Percentiles rank a stretch among this genome's conserved stretches.
These are phyloP conservation scores for Carterocephalus palaemon DNA, from an alignment of 2,888 invertebrate species.

Conservation along the genomic window DNA sequence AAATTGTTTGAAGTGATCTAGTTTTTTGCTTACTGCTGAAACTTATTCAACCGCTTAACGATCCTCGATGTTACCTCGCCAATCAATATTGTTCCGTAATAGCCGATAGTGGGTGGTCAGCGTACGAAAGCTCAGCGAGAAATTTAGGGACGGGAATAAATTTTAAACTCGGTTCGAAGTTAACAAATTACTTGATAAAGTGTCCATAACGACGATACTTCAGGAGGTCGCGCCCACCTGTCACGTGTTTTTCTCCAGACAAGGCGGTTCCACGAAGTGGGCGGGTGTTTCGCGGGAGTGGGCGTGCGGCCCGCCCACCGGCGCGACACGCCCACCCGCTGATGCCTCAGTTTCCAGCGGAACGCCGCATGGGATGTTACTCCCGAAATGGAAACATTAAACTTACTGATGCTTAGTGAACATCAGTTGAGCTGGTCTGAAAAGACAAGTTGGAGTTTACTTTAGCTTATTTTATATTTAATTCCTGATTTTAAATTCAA, in stretches of 20 bases:
- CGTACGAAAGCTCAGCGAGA: constrained; percentile 15
- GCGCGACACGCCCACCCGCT: constrained; percentile 61
- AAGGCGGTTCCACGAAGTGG: constrained; percentile 51
- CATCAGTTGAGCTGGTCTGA: constrained; percentile 15
- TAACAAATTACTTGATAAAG: constrained; percentile 77
- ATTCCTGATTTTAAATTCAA: too few species aligned
- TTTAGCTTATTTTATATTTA: too few species aligned
- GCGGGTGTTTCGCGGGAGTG: constrained; percentile 43
- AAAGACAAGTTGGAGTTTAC: too few species aligned
- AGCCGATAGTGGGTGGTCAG: constrained; percentile 19
- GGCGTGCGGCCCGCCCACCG: constrained; percentile 53
- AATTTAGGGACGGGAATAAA: constrained; percentile 45
- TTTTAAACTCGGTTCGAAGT: constrained; percentile 66
- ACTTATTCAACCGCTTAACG: too few species aligned
- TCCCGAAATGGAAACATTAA: constrained; percentile 33
- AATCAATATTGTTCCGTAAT: constrained; percentile 13
- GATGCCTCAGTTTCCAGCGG: constrained; percentile 63
- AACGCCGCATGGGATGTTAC: constrained; percentile 59
- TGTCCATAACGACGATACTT: constrained; percentile 73
- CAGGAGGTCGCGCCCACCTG: constrained; percentile 65
- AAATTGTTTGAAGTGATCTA: too few species aligned
- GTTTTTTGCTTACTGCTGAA: too few species aligned
- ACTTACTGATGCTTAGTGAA: constrained; percentile 4
- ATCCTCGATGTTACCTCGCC: too few species aligned
- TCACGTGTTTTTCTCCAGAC: constrained; percentile 57